Evolutionary conservation across 2,113 vertebrate genomes (phyloP).

Genomic region (Piprites chloris): DNA sequence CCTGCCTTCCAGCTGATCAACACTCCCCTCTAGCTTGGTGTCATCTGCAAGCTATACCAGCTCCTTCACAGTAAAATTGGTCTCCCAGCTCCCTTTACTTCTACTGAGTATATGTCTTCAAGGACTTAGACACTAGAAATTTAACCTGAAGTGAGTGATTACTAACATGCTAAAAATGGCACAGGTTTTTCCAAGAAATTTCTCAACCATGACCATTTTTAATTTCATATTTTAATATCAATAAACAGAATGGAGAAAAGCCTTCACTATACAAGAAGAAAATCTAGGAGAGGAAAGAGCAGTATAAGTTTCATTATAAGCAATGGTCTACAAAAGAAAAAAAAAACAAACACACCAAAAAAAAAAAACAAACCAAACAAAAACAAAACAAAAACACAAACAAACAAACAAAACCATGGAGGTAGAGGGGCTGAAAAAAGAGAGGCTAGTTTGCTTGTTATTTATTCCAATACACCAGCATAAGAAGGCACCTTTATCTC

Average conservation of each 20-base stretch:
- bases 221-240: not conserved
- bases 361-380: accelerated
- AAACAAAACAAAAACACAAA: not conserved
- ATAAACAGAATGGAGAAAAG: not conserved
- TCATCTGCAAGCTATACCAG: not conserved
- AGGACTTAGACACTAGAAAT: not conserved
- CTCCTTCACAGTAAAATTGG: not conserved
- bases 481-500: not conserved
- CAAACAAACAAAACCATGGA: not conserved
- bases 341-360: not conserved
- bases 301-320: not conserved
- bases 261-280: not conserved
- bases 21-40: too few relatives aligned
- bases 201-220: not conserved
- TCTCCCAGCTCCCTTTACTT: not conserved
- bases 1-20: too few relatives aligned
- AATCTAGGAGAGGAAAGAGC: not conserved
- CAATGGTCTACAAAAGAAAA: not conserved
- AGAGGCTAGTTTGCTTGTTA: not conserved
- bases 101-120: not conserved
- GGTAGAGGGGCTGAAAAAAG: not conserved
- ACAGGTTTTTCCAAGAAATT: not conserved
- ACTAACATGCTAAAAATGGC: not conserved
- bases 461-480: not conserved
- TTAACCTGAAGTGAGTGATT: not conserved